Conservation (phyloP, 2,888 invertebrate species). For the Parthenolecanium corni region DNA sequence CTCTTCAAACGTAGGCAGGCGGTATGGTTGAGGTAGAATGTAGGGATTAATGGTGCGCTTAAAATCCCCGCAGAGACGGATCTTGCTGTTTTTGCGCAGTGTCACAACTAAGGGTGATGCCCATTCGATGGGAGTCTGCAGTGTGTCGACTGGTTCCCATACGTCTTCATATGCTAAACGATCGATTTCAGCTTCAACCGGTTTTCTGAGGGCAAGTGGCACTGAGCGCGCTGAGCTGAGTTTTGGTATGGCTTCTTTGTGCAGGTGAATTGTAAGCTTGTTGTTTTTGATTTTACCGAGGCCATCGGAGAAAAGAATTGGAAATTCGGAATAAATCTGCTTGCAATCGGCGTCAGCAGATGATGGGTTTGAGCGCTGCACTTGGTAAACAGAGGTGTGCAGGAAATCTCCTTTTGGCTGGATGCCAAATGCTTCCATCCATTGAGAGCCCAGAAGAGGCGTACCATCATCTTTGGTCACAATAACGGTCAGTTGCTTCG, state of each 20-base stretch:
- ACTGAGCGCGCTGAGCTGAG: slow-evolving; percentile 29
- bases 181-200: slow-evolving; percentile 32
- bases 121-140: slow-evolving; percentile 32
- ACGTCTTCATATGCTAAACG: slow-evolving; percentile 31
- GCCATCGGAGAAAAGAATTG: no score
- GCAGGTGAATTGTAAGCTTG: no score
- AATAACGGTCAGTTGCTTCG: background rate
- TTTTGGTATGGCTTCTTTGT: no score
- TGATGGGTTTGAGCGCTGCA: no score
- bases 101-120: slow-evolving; percentile 32
- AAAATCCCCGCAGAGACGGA: slow-evolving; percentile 32
- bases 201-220: slow-evolving; percentile 30
- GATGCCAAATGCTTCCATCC: background rate
- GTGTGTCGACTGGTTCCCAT: slow-evolving; percentile 32
- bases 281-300: no score
- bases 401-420: no score
- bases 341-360: no score
- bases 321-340: no score
- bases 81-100: slow-evolving; percentile 32
- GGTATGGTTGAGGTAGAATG: background rate
- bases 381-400: no score
- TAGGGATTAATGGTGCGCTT: background rate
- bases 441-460: slow-evolving; percentile 7
- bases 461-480: background rate
- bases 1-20: background rate